These are phyloP conservation scores for Sparidentex hasta DNA, from an alignment of 2,797 vertebrate species.

Conservation along the genomic window DNA sequence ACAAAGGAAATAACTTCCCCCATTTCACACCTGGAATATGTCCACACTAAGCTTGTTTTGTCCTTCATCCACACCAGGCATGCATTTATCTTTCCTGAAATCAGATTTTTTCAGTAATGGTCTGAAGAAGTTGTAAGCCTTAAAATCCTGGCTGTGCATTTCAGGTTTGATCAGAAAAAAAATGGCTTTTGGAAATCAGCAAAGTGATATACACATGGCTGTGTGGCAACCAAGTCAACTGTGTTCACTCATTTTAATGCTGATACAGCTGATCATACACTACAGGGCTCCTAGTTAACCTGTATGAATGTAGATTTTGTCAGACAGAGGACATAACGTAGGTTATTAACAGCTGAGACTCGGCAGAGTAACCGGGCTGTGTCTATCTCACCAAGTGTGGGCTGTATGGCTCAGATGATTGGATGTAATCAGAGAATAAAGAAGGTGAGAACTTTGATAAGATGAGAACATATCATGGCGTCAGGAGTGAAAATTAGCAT, in stretches of 20 bases:
- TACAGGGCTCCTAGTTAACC: too few species aligned
- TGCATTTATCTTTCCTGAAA: neutral
- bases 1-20: neutral
- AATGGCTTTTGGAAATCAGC: neutral
- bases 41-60: constrained; percentile 19
- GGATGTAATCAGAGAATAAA: neutral
- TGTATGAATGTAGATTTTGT: too few species aligned
- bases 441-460: neutral
- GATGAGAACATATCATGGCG: neutral
- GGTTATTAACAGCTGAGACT: neutral
- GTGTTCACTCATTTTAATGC: neutral
- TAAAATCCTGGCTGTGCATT: neutral
- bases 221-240: neutral
- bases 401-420: neutral
- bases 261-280: too few species aligned
- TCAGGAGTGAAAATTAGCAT: too few species aligned
- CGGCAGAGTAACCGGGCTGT: too few species aligned
- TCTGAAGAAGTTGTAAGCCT: neutral
- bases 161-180: neutral
- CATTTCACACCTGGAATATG: neutral
- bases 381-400: too few species aligned
- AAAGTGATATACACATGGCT: neutral
- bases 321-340: too few species aligned
- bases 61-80: neutral
- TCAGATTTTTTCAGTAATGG: neutral